Evolutionary conservation across 2,113 vertebrate genomes (phyloP), one percentile per base, ranked within the genome.

Genomic region (Callipepla californica): DNA sequence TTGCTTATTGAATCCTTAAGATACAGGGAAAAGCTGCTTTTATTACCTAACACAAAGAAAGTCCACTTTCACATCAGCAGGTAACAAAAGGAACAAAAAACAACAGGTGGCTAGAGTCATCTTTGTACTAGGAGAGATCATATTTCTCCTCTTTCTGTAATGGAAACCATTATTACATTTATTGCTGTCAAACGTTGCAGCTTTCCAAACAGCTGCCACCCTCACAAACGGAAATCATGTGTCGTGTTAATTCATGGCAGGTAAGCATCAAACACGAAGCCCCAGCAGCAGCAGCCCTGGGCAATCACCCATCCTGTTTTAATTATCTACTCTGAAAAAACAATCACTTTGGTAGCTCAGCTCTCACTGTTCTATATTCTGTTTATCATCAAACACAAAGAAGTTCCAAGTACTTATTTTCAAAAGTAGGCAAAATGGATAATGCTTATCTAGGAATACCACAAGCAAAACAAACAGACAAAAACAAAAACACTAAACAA

Each of bases 301-400:
- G 48, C 61, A 63, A 67, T 55, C 55, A 73, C 51, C 40, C 32
- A 50, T 40, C 42, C 30, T 57, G 15, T 63, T 87, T 68, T 87
- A 83, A 85, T 85, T 77, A 83, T 70, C 63, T 66, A 3, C 36
- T 86, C 47, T 57, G 8, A 80, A 47, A 63, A 75, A 78, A 63
- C 42, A 53, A 77, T 90, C 80, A 73, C 50, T 93, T 66, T 82
- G 69, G 72, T 7, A 77, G 28, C 28, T 91, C 45, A 59, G 85
- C 85, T 85, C 51, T 80, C 38, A 30, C 30, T 75, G 11, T 40
- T 89, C 38, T 68, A 23, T 48, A n/a, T 19, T 70, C 7, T 2
- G 80, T 92, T 72, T 38, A 58, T 62, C 72, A 84, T 32, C 50
- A 89, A 85, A 65, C n/a, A 62, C 70, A 85, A 80, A 70, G 47